A percentile compares a stretch with the other conserved stretches of the same genome.
Evolutionary conservation across 2,113 vertebrate genomes (phyloP).

Genomic region (Vulpes vulpes): DNA sequence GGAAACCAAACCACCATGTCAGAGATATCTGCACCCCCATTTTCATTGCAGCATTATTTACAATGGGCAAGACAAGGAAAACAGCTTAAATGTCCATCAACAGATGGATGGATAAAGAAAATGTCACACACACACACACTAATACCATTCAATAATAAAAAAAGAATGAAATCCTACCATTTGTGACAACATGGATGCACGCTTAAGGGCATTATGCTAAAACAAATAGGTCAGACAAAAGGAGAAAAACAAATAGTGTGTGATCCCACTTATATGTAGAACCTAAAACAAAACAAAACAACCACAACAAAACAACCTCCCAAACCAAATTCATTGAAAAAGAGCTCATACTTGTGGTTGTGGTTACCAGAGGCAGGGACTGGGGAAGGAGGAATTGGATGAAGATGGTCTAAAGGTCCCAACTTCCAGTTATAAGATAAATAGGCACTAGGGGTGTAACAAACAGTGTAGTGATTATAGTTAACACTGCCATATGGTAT

Average conservation of each 20-base stretch:
- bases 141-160: neutral
- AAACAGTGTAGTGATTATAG: accelerated
- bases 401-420: neutral
- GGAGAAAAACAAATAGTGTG: neutral
- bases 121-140: neutral
- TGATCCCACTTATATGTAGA: neutral
- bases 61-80: neutral
- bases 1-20: neutral
- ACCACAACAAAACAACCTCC: neutral
- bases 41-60: neutral
- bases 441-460: too few relatives aligned
- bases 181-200: neutral
- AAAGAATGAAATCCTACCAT: neutral
- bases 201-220: neutral
- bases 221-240: neutral
- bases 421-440: neutral
- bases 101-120: neutral
- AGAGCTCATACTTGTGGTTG: neutral
- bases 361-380: neutral
- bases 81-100: neutral
- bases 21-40: neutral
- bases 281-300: neutral
- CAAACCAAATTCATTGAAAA: neutral
- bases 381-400: neutral
- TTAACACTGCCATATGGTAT: neutral